Percentiles rank a stretch among this genome's conserved stretches.
Evolutionary conservation across 2,797 vertebrate genomes (phyloP).

Genomic region (Hapalemur alaotrensis): DNA sequence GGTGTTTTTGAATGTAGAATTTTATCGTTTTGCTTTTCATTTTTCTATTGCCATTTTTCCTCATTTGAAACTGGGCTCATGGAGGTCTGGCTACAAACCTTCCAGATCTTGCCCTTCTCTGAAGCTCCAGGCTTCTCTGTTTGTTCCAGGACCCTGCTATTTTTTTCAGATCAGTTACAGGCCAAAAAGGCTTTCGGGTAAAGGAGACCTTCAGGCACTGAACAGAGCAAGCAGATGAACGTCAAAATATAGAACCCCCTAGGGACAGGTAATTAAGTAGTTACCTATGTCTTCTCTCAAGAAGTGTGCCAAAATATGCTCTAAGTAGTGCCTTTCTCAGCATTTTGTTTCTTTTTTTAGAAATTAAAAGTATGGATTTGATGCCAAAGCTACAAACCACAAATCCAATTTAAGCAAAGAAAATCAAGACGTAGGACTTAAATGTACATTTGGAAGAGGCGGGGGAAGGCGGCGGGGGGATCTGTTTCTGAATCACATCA

Average conservation of each 20-base stretch:
- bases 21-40: background rate
- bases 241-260: background rate
- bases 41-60: background rate
- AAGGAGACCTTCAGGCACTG: background rate
- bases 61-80: background rate
- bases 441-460: background rate
- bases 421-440: background rate
- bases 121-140: background rate
- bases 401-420: background rate
- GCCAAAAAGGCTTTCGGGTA: background rate
- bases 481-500: background rate
- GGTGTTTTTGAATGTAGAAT: background rate
- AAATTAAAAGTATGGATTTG: conserved; percentile 4
- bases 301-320: background rate
- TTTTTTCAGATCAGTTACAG: background rate
- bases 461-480: background rate
- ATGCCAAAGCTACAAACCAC: background rate
- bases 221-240: background rate
- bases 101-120: background rate
- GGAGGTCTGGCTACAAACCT: background rate
- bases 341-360: background rate
- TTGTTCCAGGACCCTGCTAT: background rate
- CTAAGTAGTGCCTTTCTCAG: background rate
- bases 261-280: background rate
- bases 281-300: background rate